Conservation (phyloP, 2,888 invertebrate species). For the Brassicogethes aeneus region DNA sequence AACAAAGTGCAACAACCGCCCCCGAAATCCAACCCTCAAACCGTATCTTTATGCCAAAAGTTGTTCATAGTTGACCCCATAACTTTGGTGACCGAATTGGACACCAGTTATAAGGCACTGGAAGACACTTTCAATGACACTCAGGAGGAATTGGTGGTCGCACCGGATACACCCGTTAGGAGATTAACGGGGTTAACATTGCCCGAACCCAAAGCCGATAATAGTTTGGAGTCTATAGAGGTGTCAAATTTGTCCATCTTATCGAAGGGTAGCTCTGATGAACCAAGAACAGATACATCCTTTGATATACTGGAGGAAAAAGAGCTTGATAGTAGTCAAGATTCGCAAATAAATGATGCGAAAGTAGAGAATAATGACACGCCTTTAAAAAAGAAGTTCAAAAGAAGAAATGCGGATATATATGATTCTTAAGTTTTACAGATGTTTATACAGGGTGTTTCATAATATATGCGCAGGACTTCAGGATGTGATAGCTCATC, state of each 20-base stretch:
- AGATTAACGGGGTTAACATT: conserved; percentile 19
- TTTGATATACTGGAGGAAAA: conserved; percentile 5
- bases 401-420: conserved; percentile 39
- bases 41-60: conserved; percentile 54
- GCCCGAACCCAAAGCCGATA: conserved; percentile 26
- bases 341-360: conserved; percentile 7
- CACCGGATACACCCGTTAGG: conserved; percentile 8
- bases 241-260: neutral
- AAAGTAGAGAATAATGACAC: conserved; percentile 12
- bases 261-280: neutral
- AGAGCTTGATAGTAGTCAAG: neutral
- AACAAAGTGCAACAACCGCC: conserved; percentile 29
- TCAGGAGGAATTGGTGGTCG: conserved; percentile 4
- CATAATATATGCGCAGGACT: too few species aligned
- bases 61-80: conserved; percentile 77
- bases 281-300: neutral
- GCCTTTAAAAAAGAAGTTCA: conserved; percentile 35
- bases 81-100: conserved; percentile 16
- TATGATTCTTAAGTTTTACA: conserved; percentile 27
- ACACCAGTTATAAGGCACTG: conserved; percentile 6
- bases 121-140: too few species aligned
- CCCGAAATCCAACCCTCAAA: conserved; percentile 60
- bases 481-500: too few species aligned
- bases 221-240: conserved; percentile 1
- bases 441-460: too few species aligned